Base-by-base conservation (phyloP, 2,888 invertebrate species). In the Dichetophora obliterata region DNA sequence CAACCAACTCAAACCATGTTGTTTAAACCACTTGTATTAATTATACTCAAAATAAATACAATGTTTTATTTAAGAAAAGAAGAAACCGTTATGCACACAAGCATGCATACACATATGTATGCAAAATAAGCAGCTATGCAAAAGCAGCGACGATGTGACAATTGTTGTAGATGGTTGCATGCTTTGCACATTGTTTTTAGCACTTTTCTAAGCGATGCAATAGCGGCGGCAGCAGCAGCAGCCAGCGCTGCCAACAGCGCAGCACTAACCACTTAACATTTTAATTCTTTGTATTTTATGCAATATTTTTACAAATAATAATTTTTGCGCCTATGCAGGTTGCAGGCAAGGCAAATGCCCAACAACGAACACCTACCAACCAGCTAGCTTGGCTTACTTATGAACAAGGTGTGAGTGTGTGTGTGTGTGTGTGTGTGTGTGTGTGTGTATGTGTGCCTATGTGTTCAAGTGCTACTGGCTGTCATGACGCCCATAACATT, bases 401-500 rank as follows among this genome's bases (percentile, higher is more conserved):
- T 22, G 5, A 9, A 5, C 19, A 1, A 27, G 22, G n/a, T 52
- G 14, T 27, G 69, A 5, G 52, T 31, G 31, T 31, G 5, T 31
- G 31, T 5, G 22, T n/a, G 70, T 52, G 19, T 22, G 34, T 19
- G n/a, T 5, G 54, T 9, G 22, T n/a, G 70, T 52, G 19, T 22
- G 34, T 19, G n/a, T 5, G 54, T 9, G 54, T 57, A 6, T 2
- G 52, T 54, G 3, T 31, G 31, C 11, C 52, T 57, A 27, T 43
- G 37, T 74, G 52, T 54, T 74, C 74, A 74, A 74, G 83, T 83
- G 85, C 83, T 85, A 84, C 84, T 85, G 83, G 83, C 85, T 85
- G 85, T 85, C 85, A 84, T 81, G 84, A 84, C 85, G 84, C 85
- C 85, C 85, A 85, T 85, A 85, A 85, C 85, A 85, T 85, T 85